These are phyloP conservation scores for Blastobasis lacticolella DNA, from an alignment of 2,888 invertebrate species.

Conservation along the genomic window DNA sequence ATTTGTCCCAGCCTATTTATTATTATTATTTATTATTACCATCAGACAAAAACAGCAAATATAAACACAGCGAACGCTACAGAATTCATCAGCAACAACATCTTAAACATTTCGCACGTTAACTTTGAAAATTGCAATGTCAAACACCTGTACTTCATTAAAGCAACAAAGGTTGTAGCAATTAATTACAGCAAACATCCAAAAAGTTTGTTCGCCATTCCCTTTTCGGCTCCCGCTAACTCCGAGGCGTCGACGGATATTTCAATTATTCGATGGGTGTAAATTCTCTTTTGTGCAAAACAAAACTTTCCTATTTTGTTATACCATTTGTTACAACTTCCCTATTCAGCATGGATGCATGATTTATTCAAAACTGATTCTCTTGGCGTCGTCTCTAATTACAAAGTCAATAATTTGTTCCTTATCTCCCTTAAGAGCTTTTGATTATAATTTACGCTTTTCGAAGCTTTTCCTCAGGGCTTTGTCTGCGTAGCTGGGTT, in stretches of 20 bases:
- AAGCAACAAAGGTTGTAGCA: slow-evolving; percentile 5
- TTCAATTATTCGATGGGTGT: slow-evolving; percentile 28
- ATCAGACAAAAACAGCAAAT: too few species aligned
- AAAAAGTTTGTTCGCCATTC: slow-evolving; percentile 27
- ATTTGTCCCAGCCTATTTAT: too few species aligned
- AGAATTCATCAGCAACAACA: too few species aligned
- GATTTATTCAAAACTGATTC: slow-evolving; percentile 11
- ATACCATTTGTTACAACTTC: slow-evolving; percentile 18
- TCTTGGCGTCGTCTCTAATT: too few species aligned
- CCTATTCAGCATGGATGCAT: slow-evolving; percentile 21
- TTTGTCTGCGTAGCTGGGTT: too few species aligned
- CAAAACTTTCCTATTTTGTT: slow-evolving; percentile 31
- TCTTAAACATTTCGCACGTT: too few species aligned
- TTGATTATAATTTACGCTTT: too few species aligned
- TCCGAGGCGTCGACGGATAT: slow-evolving; percentile 27
- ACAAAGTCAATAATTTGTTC: too few species aligned
- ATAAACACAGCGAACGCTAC: too few species aligned
- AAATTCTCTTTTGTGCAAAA: slow-evolving; percentile 1
- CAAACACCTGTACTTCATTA: not conserved
- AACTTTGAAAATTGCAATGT: not conserved
- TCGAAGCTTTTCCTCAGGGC: too few species aligned
- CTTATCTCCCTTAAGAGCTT: too few species aligned
- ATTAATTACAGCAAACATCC: slow-evolving; percentile 22
- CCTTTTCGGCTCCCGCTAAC: slow-evolving; percentile 21
- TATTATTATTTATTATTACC: too few species aligned